Evolutionary conservation across 2,113 vertebrate species (phyloP).

Genomic region (Ifrita kowaldi): DNA sequence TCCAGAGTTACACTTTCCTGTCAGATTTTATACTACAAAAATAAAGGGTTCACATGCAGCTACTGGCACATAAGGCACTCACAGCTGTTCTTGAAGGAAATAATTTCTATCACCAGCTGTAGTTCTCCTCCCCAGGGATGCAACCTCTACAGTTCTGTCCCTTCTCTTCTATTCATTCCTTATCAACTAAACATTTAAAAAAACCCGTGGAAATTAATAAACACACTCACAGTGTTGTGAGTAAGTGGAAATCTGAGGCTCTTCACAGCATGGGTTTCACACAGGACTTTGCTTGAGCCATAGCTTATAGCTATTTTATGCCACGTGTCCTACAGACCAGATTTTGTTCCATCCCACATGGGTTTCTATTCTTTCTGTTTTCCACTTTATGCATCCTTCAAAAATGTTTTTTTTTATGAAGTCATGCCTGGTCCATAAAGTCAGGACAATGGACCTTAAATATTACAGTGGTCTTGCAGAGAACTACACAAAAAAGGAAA

Average conservation of each 20-base stretch:
- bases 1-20: constrained; percentile 15
- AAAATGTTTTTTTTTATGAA: neutral
- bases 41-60: constrained; percentile 29
- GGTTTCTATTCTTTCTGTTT: neutral
- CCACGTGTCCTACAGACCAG: neutral
- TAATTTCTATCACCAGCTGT: constrained; percentile 48
- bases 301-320: neutral
- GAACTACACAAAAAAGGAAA: neutral
- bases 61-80: constrained; percentile 45
- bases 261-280: neutral
- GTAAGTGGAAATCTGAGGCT: neutral
- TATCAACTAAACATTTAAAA: neutral
- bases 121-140: constrained; percentile 11
- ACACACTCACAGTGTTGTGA: neutral
- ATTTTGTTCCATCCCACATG: neutral
- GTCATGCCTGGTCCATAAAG: neutral
- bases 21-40: constrained; percentile 39
- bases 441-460: neutral
- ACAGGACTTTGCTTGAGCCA: fast-evolving
- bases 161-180: constrained; percentile 12
- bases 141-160: constrained; percentile 34
- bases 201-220: neutral
- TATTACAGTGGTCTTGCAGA: neutral
- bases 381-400: neutral
- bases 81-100: constrained; percentile 53